A percentile compares a stretch with the other conserved stretches of the same genome.
Conservation (phyloP, 2,797 vertebrate genomes). For the Bradypus variegatus region DNA sequence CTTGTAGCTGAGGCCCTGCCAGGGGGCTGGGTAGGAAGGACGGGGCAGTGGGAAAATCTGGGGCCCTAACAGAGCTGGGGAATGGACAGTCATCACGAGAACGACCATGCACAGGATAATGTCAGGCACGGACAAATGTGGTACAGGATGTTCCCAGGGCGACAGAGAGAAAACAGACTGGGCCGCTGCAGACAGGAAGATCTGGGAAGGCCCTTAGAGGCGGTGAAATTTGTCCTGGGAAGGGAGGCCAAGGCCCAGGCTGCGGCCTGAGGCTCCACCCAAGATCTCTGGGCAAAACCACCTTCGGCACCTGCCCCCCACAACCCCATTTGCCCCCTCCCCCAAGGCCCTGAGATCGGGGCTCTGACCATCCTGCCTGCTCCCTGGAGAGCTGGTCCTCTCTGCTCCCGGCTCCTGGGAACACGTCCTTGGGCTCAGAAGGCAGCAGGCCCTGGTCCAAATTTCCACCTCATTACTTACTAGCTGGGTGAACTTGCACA, state of each 20-base stretch:
- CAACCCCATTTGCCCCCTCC: neutral
- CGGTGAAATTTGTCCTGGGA: neutral
- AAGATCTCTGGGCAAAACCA: neutral
- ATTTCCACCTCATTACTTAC: neutral
- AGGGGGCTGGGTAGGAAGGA: neutral
- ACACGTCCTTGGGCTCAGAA: neutral
- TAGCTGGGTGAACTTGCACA: neutral
- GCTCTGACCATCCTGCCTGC: neutral
- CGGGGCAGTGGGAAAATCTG: neutral
- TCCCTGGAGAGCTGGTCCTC: neutral
- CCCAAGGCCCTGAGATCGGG: neutral
- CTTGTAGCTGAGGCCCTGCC: neutral
- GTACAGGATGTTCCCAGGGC: neutral
- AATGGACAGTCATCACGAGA: neutral
- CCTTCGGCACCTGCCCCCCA: neutral
- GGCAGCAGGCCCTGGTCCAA: neutral
- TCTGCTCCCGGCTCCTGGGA: fast-evolving
- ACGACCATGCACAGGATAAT: neutral
- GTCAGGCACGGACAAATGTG: neutral
- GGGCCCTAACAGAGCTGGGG: neutral
- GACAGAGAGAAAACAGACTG: neutral
- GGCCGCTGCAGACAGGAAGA: neutral
- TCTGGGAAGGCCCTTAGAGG: neutral
- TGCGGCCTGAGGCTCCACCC: neutral
- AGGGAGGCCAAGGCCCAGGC: neutral